Evolutionary conservation across 2,113 vertebrate species (phyloP).

Genomic region (Cyrtonyx montezumae): DNA sequence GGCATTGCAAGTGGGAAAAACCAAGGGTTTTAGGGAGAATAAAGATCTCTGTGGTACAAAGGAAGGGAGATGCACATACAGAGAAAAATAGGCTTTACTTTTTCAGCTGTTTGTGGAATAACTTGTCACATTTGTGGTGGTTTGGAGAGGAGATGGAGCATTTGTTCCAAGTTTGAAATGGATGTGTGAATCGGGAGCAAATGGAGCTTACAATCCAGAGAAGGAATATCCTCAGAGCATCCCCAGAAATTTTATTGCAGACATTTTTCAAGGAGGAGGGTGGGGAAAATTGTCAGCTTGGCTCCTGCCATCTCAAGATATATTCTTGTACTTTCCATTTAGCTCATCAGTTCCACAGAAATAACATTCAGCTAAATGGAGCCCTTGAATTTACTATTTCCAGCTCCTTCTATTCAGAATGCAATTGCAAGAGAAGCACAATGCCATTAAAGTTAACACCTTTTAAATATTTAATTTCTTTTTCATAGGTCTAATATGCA

Average conservation of each 20-base stretch:
- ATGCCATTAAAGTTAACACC: constrained; percentile 13
- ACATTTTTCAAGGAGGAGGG: constrained; percentile 6
- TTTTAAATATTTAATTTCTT: constrained; percentile 44
- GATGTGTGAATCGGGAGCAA: not conserved
- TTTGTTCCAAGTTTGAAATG: constrained; percentile 6
- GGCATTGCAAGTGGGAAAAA: not conserved
- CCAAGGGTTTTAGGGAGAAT: not conserved
- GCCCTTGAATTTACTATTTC: not conserved
- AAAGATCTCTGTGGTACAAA: not conserved
- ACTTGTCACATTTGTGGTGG: not conserved
- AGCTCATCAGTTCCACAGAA: constrained; percentile 33
- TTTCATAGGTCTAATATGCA: constrained; percentile 40
- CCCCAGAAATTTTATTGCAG: constrained; percentile 23
- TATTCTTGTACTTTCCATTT: constrained; percentile 7
- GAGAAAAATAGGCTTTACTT: not conserved
- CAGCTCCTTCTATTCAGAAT: not conserved
- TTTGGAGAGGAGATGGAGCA: constrained; percentile 7
- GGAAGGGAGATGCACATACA: not conserved
- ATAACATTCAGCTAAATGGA: not conserved
- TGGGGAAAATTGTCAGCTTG: constrained; percentile 11
- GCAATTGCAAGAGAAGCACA: not conserved
- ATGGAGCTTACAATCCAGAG: constrained; percentile 3
- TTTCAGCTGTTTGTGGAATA: constrained; percentile 3
- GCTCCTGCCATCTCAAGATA: not conserved
- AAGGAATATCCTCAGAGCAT: constrained; percentile 24